Conservation (phyloP, 1,140 invertebrate genomes). For the Aphaenogaster floridana region DNA sequence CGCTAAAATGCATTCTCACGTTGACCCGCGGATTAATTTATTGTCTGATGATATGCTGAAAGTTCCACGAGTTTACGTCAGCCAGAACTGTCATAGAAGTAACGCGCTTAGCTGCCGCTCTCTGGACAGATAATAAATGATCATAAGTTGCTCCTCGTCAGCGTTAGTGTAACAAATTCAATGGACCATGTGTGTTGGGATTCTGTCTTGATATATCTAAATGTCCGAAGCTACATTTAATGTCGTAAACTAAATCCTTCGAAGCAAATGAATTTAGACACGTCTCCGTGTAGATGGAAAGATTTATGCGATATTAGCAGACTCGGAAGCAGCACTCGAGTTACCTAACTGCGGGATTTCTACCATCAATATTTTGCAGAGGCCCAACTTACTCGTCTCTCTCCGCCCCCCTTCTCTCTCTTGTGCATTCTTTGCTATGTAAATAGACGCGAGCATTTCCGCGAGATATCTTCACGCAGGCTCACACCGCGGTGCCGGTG, state of each 20-base stretch:
- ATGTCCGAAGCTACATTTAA: neutral
- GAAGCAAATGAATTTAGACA: conserved; percentile 31
- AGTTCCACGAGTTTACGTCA: conserved; percentile 36
- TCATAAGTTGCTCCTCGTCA: conserved; percentile 33
- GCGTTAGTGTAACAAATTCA: conserved; percentile 10
- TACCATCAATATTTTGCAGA: conserved; percentile 68
- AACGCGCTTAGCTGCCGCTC: conserved; percentile 33
- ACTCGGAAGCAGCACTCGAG: conserved; percentile 57
- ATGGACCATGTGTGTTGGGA: neutral
- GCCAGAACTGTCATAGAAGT: conserved; percentile 36
- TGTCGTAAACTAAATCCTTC: neutral
- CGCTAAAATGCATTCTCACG: conserved; percentile 39
- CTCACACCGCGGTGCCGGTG: conserved; percentile 41
- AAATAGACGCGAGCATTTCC: conserved; percentile 76
- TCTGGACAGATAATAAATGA: conserved; percentile 51
- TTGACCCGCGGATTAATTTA: conserved; percentile 52
- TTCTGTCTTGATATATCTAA: neutral
- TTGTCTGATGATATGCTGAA: conserved; percentile 29
- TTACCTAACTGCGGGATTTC: conserved; percentile 59
- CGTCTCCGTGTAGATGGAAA: conserved; percentile 62
- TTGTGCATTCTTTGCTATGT: conserved; percentile 37
- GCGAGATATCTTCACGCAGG: conserved; percentile 69
- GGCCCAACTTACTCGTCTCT: conserved; percentile 36
- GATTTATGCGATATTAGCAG: conserved; percentile 71
- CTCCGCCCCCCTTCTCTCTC: conserved; percentile 28